Conservation (phyloP, 92 coral and sea anemone genomes). For the Isaurus tuberculatus region DNA sequence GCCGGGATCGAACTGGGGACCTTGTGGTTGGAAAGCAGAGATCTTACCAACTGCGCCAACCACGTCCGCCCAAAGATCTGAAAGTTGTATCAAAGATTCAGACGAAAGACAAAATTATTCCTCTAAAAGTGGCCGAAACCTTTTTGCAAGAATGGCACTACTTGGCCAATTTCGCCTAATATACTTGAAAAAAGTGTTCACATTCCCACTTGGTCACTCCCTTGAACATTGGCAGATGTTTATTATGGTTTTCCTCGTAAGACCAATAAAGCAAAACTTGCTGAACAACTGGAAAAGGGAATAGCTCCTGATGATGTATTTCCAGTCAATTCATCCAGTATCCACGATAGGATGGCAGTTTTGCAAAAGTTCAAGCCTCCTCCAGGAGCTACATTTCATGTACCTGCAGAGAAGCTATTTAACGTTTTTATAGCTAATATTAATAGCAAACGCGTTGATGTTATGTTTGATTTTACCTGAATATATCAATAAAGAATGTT, state of each 20-base stretch:
- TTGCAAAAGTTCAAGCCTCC: conserved; percentile 59
- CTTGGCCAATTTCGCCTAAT: conserved; percentile 51
- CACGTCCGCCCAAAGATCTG: too few species aligned
- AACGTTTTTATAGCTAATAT: conserved; percentile 29
- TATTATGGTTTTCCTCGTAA: neutral
- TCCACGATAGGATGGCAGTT: conserved; percentile 67
- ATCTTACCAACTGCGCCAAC: too few species aligned
- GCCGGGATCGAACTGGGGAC: too few species aligned
- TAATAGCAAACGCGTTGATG: neutral
- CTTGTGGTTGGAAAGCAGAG: too few species aligned
- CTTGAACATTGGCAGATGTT: conserved; percentile 44
- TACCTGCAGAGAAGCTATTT: conserved; percentile 58
- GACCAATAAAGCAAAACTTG: conserved; percentile 53
- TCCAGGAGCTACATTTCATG: conserved; percentile 59
- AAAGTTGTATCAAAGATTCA: conserved; percentile 28
- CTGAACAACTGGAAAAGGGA: conserved; percentile 58
- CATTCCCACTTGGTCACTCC: conserved; percentile 56
- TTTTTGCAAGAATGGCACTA: conserved; percentile 58
- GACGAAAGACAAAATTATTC: conserved; percentile 20
- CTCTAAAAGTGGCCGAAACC: conserved; percentile 37
- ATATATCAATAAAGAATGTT: neutral
- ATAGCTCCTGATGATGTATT: conserved; percentile 27
- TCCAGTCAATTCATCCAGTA: conserved; percentile 62
- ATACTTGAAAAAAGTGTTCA: conserved; percentile 39
- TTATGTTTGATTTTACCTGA: neutral